phyloP scores from a whole-genome alignment of 2,888 invertebrate genomes.

The Pristionchus japonicus region DNA sequence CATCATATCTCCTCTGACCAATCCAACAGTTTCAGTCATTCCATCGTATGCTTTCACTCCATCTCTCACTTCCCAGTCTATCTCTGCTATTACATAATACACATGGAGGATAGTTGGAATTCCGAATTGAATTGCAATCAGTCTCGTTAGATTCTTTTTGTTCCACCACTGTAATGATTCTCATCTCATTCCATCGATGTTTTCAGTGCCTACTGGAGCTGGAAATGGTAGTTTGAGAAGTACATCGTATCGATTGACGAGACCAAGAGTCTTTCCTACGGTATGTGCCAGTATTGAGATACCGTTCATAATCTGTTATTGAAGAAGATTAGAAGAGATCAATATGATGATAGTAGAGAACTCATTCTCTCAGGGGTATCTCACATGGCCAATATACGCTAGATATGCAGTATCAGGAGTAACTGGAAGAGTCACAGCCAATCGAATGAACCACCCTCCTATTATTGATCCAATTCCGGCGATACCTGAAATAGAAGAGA shows the following conservation, averaged over 20 bases:
- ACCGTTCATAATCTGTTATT: background rate
- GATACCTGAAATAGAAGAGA: background rate
- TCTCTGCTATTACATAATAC: background rate
- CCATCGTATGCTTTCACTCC: background rate
- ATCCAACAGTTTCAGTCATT: background rate
- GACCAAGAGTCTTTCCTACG: background rate
- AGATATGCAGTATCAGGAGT: background rate
- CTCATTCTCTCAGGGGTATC: background rate
- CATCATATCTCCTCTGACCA: background rate
- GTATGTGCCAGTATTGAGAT: slow-evolving; percentile 1
- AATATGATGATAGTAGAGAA: too few relatives aligned
- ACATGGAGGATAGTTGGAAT: background rate
- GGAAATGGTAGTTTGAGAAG: background rate
- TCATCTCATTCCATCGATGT: background rate
- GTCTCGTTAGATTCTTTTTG: background rate
- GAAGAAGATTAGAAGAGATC: background rate
- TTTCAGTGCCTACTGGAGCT: background rate
- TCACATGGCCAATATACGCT: slow-evolving; percentile 17
- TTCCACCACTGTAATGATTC: background rate
- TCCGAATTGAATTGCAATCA: background rate
- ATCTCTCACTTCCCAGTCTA: background rate
- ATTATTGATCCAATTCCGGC: background rate
- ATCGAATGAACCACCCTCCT: slow-evolving; percentile 1
- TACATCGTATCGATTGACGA: slow-evolving; percentile 8
- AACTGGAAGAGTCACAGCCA: background rate